Evolutionary conservation across 1,140 invertebrate genomes (phyloP).

Genomic region (Drosophila funebris): DNA sequence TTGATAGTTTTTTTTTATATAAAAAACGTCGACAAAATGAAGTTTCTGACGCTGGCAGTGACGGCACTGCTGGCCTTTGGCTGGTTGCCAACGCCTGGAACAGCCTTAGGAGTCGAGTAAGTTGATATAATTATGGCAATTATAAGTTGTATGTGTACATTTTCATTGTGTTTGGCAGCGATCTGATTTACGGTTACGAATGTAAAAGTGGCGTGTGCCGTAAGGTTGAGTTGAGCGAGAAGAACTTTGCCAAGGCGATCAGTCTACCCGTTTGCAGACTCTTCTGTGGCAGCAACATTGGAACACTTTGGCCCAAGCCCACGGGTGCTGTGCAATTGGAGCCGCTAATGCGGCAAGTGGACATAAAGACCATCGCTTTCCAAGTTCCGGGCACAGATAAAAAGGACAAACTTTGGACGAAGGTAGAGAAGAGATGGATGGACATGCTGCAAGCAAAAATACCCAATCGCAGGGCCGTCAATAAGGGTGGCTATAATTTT

Average conservation of each 20-base stretch:
- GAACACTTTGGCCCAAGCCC: slow-evolving; percentile 89
- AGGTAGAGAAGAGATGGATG: slow-evolving; percentile 59
- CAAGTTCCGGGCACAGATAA: slow-evolving; percentile 36
- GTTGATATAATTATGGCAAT: neutral
- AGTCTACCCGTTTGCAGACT: slow-evolving; percentile 87
- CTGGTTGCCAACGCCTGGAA: slow-evolving; percentile 20
- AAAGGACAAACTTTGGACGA: slow-evolving; percentile 59
- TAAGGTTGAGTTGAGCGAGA: slow-evolving; percentile 84
- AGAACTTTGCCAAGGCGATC: slow-evolving; percentile 84
- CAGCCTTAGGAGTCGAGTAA: slow-evolving; percentile 50
- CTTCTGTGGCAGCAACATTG: slow-evolving; percentile 86
- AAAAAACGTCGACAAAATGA: slow-evolving; percentile 50
- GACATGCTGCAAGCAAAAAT: slow-evolving; percentile 59
- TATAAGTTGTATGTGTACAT: neutral
- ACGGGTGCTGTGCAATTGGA: slow-evolving; percentile 86
- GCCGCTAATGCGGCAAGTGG: slow-evolving; percentile 86
- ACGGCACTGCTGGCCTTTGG: slow-evolving; percentile 45
- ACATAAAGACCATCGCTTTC: slow-evolving; percentile 82
- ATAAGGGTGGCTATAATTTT: slow-evolving; percentile 62
- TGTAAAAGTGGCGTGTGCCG: slow-evolving; percentile 85
- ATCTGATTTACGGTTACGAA: slow-evolving; percentile 85
- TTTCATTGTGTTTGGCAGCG: slow-evolving; percentile 23
- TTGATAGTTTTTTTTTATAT: slow-evolving; percentile 1
- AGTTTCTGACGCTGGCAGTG: slow-evolving; percentile 27
- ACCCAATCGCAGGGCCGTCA: slow-evolving; percentile 54